Evolutionary conservation across 2,888 invertebrate species (phyloP), one percentile per base, ranked within the genome.

Genomic region (Aphodius sticticus): DNA sequence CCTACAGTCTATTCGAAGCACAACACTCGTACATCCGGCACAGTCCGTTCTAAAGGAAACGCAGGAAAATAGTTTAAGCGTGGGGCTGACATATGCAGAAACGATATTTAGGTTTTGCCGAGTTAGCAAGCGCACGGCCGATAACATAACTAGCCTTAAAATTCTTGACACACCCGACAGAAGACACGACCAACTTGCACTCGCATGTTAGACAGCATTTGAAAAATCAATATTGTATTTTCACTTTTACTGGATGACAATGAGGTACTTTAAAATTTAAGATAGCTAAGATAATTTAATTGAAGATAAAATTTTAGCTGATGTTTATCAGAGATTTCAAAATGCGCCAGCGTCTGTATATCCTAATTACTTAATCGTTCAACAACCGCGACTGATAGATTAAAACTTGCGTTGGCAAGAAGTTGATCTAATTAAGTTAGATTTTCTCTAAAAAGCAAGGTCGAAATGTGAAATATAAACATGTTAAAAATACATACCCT

Each of bases 1-100:
- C 76, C 69, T 26, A 69, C 6, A 12, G 38, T n/a, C 26, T 15
- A 69, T 53, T 26, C 9, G 35, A n/a, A 38, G 5, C 74, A 74
- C 74, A 74, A n/a, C 35, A 74, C 35, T 74, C n/a, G 74, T 16
- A 26, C 37, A 14, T 74, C 26, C 26, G 16, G 35, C 74, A 16
- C 35, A 14, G 26, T n/a, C 2, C 6, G 70, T 70, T 53, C 53
- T 26, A 26, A 26, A 2, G 26, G 26, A 26, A 26, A 26, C 26
- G 26, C 26, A 26, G 26, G 26, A 26, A 26, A 7, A 53, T 53
- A 9, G 7, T 53, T 53, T 53, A 9, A 53, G 53, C 7, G 12
- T 12, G 53, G 53, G 12, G 53, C 53, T 53, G 53, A 53, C 53
- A 53, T 53, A 53, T 9, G 53, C 53, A 9, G 53, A 12, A 12